phyloP scores from a whole-genome alignment of 2,888 invertebrate genomes.

The Pseudanteris insignis region DNA sequence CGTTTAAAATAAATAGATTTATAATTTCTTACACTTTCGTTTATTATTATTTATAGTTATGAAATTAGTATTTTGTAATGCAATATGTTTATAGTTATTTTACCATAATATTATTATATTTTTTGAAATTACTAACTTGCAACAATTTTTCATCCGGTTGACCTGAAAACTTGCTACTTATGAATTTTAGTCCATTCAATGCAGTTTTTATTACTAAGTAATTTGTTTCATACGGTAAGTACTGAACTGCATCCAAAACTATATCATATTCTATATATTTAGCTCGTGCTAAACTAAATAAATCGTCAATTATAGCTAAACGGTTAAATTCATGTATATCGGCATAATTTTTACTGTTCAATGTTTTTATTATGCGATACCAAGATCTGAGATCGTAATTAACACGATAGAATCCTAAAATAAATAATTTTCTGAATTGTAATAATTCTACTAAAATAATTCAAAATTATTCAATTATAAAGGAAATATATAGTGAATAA shows the following conservation, averaged over 20 bases:
- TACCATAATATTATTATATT: too few relatives aligned
- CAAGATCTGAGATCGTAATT: slow-evolving; percentile 72
- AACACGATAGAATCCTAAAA: slow-evolving; percentile 72
- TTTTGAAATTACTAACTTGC: slow-evolving; percentile 35
- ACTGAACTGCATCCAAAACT: slow-evolving; percentile 70
- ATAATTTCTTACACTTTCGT: too few relatives aligned
- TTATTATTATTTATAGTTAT: neutral
- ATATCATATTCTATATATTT: slow-evolving; percentile 68
- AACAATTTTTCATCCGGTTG: slow-evolving; percentile 46
- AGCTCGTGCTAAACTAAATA: slow-evolving; percentile 71
- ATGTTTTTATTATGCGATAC: slow-evolving; percentile 69
- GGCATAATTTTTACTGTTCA: slow-evolving; percentile 65
- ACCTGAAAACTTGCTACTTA: slow-evolving; percentile 44
- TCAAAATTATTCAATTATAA: too few relatives aligned
- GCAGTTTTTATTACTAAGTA: slow-evolving; percentile 78
- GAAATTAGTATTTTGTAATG: too few relatives aligned
- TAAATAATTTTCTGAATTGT: neutral
- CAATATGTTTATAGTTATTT: too few relatives aligned
- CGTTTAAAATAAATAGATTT: neutral
- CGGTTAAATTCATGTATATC: slow-evolving; percentile 73
- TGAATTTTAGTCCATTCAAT: slow-evolving; percentile 68
- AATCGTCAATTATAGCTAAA: slow-evolving; percentile 78
- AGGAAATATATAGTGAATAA: too few relatives aligned
- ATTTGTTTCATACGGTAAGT: slow-evolving; percentile 72
- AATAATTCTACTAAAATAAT: too few relatives aligned